Conservation (phyloP, 2,113 vertebrate species). For the Hemicordylus capensis region DNA sequence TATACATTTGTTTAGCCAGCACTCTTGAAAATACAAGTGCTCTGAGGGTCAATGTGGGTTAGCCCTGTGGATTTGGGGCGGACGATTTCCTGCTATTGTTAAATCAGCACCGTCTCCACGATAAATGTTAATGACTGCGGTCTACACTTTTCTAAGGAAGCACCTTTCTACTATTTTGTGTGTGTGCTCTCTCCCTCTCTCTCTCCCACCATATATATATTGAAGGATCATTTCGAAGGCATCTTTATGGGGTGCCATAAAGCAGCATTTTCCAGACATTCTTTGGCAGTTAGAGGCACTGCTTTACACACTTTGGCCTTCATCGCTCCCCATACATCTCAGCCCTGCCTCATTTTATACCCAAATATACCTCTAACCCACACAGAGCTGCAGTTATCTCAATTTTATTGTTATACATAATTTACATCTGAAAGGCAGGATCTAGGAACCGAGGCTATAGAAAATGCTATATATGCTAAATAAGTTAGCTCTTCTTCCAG, state of each 20-base stretch:
- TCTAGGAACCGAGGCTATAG: not conserved
- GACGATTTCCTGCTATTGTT: not conserved
- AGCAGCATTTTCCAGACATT: slow-evolving; percentile 26
- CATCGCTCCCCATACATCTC: not conserved
- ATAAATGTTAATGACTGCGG: slow-evolving; percentile 2
- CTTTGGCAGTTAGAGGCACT: slow-evolving; percentile 4
- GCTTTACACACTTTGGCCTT: slow-evolving; percentile 26
- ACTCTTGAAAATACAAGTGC: not conserved
- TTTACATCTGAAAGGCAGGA: slow-evolving; percentile 24
- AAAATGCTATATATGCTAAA: not conserved
- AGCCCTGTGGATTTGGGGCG: not conserved
- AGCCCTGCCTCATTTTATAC: slow-evolving; percentile 22
- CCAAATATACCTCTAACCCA: slow-evolving; percentile 16
- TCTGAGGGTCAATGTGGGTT: not conserved
- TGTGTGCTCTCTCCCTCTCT: not conserved
- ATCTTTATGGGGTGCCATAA: not conserved
- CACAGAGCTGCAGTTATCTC: slow-evolving; percentile 6
- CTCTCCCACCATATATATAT: not conserved
- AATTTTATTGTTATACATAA: slow-evolving; percentile 37
- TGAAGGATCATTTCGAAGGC: not conserved
- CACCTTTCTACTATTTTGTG: not conserved
- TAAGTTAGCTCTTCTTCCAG: not conserved
- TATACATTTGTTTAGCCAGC: not conserved
- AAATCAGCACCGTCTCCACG: not conserved
- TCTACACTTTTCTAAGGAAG: not conserved